These are phyloP conservation scores for Hypomesus transpacificus DNA, from an alignment of 2,113 vertebrate genomes.

Conservation along the genomic window DNA sequence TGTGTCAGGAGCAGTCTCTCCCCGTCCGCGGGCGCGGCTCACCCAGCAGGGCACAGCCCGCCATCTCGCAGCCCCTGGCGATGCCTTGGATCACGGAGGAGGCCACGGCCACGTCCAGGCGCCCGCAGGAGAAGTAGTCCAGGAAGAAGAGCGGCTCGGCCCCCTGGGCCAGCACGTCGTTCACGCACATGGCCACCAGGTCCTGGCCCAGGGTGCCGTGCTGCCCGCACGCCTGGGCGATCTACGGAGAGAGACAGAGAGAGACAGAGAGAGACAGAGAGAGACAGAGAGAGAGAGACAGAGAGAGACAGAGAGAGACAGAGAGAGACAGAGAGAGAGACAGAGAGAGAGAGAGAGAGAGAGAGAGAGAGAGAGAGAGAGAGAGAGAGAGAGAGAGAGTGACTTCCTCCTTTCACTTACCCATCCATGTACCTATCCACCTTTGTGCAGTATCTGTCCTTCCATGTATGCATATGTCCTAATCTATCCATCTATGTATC, in stretches of 20 bases:
- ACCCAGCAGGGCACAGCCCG: slow-evolving; percentile 92
- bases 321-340: neutral
- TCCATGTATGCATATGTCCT: too few species aligned
- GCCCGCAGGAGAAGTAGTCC: slow-evolving; percentile 95
- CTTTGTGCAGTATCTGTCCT: too few species aligned
- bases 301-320: neutral
- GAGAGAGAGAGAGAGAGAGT: neutral
- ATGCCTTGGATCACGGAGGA: slow-evolving; percentile 80
- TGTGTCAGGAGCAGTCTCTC: neutral
- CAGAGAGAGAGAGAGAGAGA: neutral
- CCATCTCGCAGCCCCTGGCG: slow-evolving; percentile 79
- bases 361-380: too few species aligned
- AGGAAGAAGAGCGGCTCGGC: slow-evolving; percentile 97
- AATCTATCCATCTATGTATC: too few species aligned
- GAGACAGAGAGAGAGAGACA: too few species aligned
- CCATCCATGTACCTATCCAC: neutral
- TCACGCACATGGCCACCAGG: slow-evolving; percentile 96
- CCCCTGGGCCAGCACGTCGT: slow-evolving; percentile 91
- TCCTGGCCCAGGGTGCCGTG: slow-evolving; percentile 89
- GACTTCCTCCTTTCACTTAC: neutral
- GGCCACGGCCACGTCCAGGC: slow-evolving; percentile 80
- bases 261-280: neutral
- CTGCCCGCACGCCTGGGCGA: slow-evolving; percentile 82
- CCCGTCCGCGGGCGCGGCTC: slow-evolving; percentile 49
- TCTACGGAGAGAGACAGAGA: slow-evolving; percentile 60